Evolutionary conservation across 1,140 invertebrate genomes (phyloP).

Genomic region (Caenorhabditis latens): DNA sequence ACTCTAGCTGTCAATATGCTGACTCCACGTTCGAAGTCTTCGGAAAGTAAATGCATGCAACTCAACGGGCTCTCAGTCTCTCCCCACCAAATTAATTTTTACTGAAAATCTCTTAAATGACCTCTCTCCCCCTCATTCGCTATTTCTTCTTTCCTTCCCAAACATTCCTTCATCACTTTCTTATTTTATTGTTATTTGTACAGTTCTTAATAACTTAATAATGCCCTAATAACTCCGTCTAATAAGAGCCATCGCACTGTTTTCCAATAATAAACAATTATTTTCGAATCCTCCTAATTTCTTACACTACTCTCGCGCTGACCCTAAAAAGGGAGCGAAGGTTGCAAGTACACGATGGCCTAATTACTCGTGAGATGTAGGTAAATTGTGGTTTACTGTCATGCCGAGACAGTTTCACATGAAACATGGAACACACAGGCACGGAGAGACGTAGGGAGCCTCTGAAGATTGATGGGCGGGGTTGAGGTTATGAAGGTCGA

Average conservation of each 20-base stretch:
- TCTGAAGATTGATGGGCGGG: constrained; percentile 53
- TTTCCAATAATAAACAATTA: constrained; percentile 22
- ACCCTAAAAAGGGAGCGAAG: neutral
- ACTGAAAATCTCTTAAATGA: constrained; percentile 54
- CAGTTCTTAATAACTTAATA: constrained; percentile 40
- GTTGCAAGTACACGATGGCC: constrained; percentile 19
- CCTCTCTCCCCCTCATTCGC: constrained; percentile 32
- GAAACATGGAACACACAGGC: constrained; percentile 54
- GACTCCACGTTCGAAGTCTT: constrained; percentile 78
- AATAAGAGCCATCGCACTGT: constrained; percentile 17
- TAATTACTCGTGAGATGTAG: constrained; percentile 30
- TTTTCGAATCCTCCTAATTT: neutral
- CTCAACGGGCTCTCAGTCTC: constrained; percentile 28
- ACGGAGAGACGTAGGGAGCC: constrained; percentile 33
- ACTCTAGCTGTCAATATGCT: constrained; percentile 75
- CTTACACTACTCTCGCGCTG: neutral
- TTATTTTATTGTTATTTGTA: constrained; percentile 50
- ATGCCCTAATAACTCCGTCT: constrained; percentile 20
- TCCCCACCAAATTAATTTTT: constrained; percentile 50
- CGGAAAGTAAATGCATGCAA: constrained; percentile 66
- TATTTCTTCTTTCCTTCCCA: constrained; percentile 6
- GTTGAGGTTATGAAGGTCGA: constrained; percentile 48
- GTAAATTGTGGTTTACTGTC: constrained; percentile 22
- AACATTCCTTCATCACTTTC: constrained; percentile 20
- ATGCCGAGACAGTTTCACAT: neutral